phyloP scores from a whole-genome alignment of 2,797 vertebrate genomes.

The Erpetoichthys calabaricus region DNA sequence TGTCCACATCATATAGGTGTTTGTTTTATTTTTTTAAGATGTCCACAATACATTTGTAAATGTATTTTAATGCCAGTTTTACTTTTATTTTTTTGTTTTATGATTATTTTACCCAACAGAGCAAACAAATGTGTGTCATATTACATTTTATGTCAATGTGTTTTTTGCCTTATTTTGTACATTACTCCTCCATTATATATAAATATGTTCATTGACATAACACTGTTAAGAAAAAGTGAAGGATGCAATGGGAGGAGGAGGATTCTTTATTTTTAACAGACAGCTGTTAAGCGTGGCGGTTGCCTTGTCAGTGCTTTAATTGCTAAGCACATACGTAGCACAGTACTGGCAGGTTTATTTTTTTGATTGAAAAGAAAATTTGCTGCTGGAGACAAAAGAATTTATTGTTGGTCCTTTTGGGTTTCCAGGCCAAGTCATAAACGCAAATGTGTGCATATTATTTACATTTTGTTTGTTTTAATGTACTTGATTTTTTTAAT shows the following conservation, averaged over 20 bases:
- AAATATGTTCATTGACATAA: conserved; percentile 52
- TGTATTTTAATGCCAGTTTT: conserved; percentile 35
- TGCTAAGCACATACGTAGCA: conserved; percentile 1
- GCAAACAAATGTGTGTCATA: conserved; percentile 29
- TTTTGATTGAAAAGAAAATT: conserved; percentile 2
- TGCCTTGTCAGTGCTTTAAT: background rate
- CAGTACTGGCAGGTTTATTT: background rate
- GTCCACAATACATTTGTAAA: conserved; percentile 27
- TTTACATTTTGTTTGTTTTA: conserved; percentile 21
- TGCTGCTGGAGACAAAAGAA: conserved; percentile 31
- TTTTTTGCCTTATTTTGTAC: conserved; percentile 35
- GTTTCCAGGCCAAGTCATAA: conserved; percentile 18
- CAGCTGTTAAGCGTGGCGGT: background rate
- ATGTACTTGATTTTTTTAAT: too few relatives aligned
- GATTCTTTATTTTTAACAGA: conserved; percentile 13
- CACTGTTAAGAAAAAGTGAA: conserved; percentile 1
- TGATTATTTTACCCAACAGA: conserved; percentile 25
- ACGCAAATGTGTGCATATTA: conserved; percentile 18
- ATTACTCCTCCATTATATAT: conserved; percentile 42
- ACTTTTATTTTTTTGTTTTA: conserved; percentile 32
- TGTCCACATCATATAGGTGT: conserved; percentile 30
- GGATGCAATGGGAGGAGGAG: conserved; percentile 4
- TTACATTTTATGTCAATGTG: conserved; percentile 14
- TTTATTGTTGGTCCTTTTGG: conserved; percentile 16
- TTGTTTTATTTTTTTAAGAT: conserved; percentile 21